phyloP scores from a whole-genome alignment of 2,888 invertebrate species.

The Ligdia adustata region DNA sequence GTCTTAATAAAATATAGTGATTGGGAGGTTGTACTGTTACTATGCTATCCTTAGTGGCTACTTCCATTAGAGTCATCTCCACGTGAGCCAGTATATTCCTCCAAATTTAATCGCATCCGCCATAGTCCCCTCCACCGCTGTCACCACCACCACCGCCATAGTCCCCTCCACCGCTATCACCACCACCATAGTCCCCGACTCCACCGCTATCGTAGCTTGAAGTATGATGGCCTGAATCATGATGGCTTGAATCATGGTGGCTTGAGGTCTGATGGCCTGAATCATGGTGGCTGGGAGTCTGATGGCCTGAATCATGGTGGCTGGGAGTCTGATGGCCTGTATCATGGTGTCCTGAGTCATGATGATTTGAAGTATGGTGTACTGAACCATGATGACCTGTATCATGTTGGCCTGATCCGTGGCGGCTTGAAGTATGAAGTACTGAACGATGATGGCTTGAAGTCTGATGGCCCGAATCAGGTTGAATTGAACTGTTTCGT shows the following conservation, averaged over 20 bases:
- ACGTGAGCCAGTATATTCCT: too few relatives aligned
- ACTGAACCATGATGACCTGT: constrained; percentile 3
- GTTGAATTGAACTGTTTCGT: constrained; percentile 4
- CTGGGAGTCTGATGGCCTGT: not conserved
- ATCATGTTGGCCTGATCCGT: not conserved
- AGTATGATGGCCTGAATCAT: constrained; percentile 5
- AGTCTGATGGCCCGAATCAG: constrained; percentile 2
- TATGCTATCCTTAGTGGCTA: too few relatives aligned
- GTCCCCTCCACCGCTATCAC: not conserved
- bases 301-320: not conserved
- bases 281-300: not conserved
- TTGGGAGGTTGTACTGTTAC: too few relatives aligned
- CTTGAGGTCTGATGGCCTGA: constrained; percentile 2
- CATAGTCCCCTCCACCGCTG: not conserved
- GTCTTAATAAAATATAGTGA: too few relatives aligned
- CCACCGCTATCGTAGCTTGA: not conserved
- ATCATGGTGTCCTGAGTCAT: constrained; percentile 1
- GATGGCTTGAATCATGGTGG: constrained; percentile 7
- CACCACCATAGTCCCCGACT: not conserved
- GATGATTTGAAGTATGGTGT: constrained; percentile 6
- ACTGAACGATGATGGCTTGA: not conserved
- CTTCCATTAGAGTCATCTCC: too few relatives aligned
- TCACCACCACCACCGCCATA: not conserved
- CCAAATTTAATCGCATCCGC: not conserved
- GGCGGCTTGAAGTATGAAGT: not conserved